Percentiles rank a stretch among this genome's conserved stretches.
phyloP scores from a whole-genome alignment of 2,888 invertebrate species.

The Aricia artaxerxes region DNA sequence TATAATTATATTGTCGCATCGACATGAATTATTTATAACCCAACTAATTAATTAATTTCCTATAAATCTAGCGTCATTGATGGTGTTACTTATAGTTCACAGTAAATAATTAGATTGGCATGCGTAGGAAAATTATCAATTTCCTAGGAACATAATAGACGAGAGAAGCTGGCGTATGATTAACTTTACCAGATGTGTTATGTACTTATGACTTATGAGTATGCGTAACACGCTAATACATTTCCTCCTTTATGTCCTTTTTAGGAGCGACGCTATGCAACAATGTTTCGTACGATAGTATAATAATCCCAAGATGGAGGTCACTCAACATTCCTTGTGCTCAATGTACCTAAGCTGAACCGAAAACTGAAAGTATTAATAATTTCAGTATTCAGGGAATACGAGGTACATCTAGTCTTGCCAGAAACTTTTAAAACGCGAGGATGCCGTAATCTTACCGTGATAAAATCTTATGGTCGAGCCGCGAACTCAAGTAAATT shows the following conservation, averaged over 20 bases:
- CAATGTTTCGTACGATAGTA: not conserved
- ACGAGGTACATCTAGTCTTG: too few relatives aligned
- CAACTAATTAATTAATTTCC: not conserved
- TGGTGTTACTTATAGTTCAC: not conserved
- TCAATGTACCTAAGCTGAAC: too few relatives aligned
- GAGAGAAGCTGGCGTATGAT: not conserved
- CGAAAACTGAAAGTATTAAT: too few relatives aligned
- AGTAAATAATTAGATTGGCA: slow-evolving; percentile 14
- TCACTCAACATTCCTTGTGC: not conserved
- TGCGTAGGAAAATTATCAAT: not conserved
- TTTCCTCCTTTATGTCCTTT: slow-evolving; percentile 16
- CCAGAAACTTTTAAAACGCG: too few relatives aligned
- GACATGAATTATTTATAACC: not conserved
- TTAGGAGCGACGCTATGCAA: not conserved
- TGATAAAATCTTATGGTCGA: too few relatives aligned
- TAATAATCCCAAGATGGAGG: not conserved
- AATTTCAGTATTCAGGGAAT: too few relatives aligned
- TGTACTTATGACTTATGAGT: not conserved
- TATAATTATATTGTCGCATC: not conserved
- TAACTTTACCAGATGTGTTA: not conserved
- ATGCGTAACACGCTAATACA: slow-evolving; percentile 1
- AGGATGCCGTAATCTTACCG: too few relatives aligned
- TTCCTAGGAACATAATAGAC: not conserved
- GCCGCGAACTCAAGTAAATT: too few relatives aligned
- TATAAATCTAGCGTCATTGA: not conserved